phyloP scores from a whole-genome alignment of 2,113 vertebrate species.

The Australoheros scitulus region DNA sequence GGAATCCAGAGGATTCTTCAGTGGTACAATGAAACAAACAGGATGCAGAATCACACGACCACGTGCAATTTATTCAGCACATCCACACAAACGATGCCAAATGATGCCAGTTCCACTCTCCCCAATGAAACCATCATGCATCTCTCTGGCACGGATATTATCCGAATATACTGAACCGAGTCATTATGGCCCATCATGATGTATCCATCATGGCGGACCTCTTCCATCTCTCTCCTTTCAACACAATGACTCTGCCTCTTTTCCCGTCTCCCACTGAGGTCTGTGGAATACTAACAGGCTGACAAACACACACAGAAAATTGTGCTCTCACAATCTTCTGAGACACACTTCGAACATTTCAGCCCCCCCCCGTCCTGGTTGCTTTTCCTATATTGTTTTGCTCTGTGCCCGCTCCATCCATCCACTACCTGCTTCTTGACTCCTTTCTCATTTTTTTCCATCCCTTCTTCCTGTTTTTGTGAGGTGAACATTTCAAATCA shows the following conservation, averaged over 20 bases:
- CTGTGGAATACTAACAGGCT: constrained; percentile 54
- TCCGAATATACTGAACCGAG: constrained; percentile 57
- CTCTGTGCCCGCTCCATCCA: background rate
- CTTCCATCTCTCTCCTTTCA: constrained; percentile 34
- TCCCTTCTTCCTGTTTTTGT: constrained; percentile 35
- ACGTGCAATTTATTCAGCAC: background rate
- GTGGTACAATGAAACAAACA: background rate
- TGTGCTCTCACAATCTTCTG: constrained; percentile 30
- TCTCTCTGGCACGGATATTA: constrained; percentile 39
- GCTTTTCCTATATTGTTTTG: constrained; percentile 14
- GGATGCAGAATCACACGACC: background rate
- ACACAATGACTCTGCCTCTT: constrained; percentile 44
- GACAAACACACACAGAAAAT: constrained; percentile 18
- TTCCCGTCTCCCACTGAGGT: constrained; percentile 37
- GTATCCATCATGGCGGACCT: constrained; percentile 22
- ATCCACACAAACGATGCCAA: background rate
- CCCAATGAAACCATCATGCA: constrained; percentile 44
- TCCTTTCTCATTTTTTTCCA: background rate
- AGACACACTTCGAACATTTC: constrained; percentile 48
- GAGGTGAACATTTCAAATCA: constrained; percentile 67
- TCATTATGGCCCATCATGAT: constrained; percentile 60
- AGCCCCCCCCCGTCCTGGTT: background rate
- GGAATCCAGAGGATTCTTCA: constrained; percentile 21
- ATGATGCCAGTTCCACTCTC: background rate
- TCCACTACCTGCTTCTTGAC: background rate